Evolutionary conservation across 2,113 vertebrate genomes (phyloP), one percentile per base, ranked within the genome.

Genomic region (Zingel zingel): DNA sequence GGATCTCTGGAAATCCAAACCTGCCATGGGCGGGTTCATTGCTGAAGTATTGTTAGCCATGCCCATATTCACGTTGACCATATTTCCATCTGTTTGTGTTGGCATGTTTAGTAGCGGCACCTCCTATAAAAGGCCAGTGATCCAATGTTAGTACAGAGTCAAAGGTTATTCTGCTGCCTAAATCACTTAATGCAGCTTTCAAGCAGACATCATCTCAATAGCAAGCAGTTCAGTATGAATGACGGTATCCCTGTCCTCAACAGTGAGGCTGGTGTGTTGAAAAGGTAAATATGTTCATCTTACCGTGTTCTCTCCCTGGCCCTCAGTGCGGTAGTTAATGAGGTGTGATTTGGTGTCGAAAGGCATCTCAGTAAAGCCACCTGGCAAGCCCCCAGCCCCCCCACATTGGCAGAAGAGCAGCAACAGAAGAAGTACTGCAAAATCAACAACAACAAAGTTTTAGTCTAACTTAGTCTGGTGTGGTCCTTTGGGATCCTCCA

Each of bases 261-360:
- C 39, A 61, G 0, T 43, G 8, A 45, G 53, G 9, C n/a, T 65
- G 0, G 23, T 59, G 33, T 59, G n/a, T 69, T 68, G 23, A 9
- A 33, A 59, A 27, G 7, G 7, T 48, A 23, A 72, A 61, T 16
- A 39, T 27, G 18, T 16, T 25, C 2, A 23, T 59, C 96, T 95
- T 86, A 99, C 98, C 83, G 91, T 91, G 80, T 96, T 94, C 89
- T 97, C 96, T 56, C 97, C 97, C 53, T 95, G 96, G 39, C 96
- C 96, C 89, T 99, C 98, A 23, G 97, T 96, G 79, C 90, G 92
- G 95, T 97, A 99, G 0, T 96, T 50, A 33, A 90, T 97, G 93
- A 94, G 96, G 89, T 88, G 94, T 90, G 96, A 96, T 90, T 98
- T 98, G 23, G 94, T 93, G n/a, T 91, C 93, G 30, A 71, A 90